Evolutionary conservation across 2,888 invertebrate species (phyloP), one percentile per base, ranked within the genome.

Genomic region (Tachina fera): DNA sequence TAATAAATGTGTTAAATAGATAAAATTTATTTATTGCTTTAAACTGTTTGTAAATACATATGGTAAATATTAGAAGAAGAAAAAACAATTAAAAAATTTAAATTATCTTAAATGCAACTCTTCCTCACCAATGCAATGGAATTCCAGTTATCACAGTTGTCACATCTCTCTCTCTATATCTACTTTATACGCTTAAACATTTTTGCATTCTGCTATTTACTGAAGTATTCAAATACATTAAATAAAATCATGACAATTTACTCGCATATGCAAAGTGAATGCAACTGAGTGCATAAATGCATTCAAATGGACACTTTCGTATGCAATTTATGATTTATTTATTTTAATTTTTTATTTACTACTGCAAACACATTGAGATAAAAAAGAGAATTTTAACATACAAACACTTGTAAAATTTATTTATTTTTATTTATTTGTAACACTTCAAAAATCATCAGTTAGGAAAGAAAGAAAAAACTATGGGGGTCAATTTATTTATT

Each of bases 261-360:
- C 53, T 68, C 39, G 58, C n/a, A 67, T 6, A 31, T 68, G 60
- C 58, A 75, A 81, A 81, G 67, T 75, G 51, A 68, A 74, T 81
- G 22, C 70, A 79, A 43, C 51, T 81, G 56, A 39, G 51, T 74
- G 67, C 68, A 67, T 74, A 68, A 74, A 67, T 60, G 67, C 60
- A 81, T 58, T 43, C 58, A 67, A 41, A 51, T 51, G 47, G 13
- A 67, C 65, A 68, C 74, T 60, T 75, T 74, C 58, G 60, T 67
- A 75, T 81, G 74, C 45, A 67, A 74, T 75, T 81, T 74, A 81
- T 81, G 74, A 74, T 81, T 81, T 81, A 74, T 81, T 74, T 81
- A 68, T 74, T 74, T 81, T 61, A 75, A 60, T 74, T 81, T 81
- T 60, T 60, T 60, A 31, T 31, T 16, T 49, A 60, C 43, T 45